These are phyloP conservation scores for Zaprionus ornatus DNA, from an alignment of 1,140 invertebrate genomes.

Conservation along the genomic window DNA sequence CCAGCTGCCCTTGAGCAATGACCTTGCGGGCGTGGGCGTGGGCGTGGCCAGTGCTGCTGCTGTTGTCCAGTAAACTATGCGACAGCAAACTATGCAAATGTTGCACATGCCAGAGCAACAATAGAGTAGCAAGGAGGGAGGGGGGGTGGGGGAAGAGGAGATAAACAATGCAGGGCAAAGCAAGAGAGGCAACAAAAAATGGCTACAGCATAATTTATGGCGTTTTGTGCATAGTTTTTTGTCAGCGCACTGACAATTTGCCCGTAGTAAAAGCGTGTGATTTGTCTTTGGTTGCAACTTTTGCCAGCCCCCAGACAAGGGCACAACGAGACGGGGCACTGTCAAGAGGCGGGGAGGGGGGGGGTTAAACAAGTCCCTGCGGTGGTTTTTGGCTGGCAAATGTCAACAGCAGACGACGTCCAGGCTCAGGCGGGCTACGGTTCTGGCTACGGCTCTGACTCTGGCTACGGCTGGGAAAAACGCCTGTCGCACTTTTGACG, in stretches of 20 bases:
- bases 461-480: conserved; percentile 41
- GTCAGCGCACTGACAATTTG: conserved; percentile 72
- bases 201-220: conserved; percentile 74
- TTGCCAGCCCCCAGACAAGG: conserved; percentile 27
- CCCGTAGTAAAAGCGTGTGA: conserved; percentile 76
- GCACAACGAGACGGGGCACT: neutral
- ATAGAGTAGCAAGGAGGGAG: neutral
- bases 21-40: conserved; percentile 60
- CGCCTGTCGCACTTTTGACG: conserved; percentile 78
- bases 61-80: conserved; percentile 40
- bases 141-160: neutral
- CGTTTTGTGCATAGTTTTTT: conserved; percentile 53
- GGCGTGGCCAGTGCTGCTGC: conserved; percentile 28
- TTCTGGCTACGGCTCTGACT: conserved; percentile 10
- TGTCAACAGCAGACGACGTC: conserved; percentile 76
- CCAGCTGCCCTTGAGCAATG: conserved; percentile 66
- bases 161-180: neutral
- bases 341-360: no score
- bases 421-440: conserved; percentile 27
- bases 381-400: conserved; percentile 61
- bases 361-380: conserved; percentile 17
- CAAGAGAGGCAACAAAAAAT: conserved; percentile 12
- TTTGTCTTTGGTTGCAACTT: conserved; percentile 78
- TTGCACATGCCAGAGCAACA: conserved; percentile 47
- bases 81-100: conserved; percentile 70